phyloP scores from a whole-genome alignment of 2,888 invertebrate genomes.

The Cloeon dipterum region DNA sequence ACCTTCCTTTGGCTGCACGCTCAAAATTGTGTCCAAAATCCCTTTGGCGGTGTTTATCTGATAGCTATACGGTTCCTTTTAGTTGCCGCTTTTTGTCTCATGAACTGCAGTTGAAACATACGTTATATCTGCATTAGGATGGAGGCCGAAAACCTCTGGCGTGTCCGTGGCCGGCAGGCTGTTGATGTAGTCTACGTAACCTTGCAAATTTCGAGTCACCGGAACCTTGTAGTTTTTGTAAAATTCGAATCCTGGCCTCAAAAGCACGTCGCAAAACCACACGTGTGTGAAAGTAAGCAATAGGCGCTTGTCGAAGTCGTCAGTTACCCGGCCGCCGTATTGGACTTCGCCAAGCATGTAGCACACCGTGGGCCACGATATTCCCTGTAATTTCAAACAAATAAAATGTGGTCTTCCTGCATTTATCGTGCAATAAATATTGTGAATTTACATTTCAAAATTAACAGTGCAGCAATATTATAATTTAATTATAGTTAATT shows the following conservation, averaged over 20 bases:
- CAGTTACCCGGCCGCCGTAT: conserved; percentile 80
- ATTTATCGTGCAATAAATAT: too few species aligned
- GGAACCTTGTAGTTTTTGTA: conserved; percentile 86
- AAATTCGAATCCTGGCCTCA: conserved; percentile 77
- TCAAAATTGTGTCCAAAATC: conserved; percentile 81
- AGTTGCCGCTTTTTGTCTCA: not conserved
- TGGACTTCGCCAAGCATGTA: conserved; percentile 87
- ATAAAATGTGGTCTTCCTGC: too few species aligned
- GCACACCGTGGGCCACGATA: conserved; percentile 91
- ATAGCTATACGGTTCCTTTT: conserved; percentile 23
- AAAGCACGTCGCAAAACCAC: conserved; percentile 82
- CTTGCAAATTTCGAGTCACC: conserved; percentile 44
- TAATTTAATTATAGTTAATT: too few species aligned
- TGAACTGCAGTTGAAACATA: conserved; percentile 19
- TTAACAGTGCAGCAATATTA: too few species aligned
- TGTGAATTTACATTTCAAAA: too few species aligned
- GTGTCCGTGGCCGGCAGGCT: conserved; percentile 65
- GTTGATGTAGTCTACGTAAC: conserved; percentile 70
- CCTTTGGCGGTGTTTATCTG: conserved; percentile 89
- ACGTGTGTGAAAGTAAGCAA: conserved; percentile 73
- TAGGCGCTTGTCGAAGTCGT: conserved; percentile 87
- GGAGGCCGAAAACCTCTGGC: conserved; percentile 92
- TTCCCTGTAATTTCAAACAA: too few species aligned
- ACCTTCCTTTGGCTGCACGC: conserved; percentile 93
- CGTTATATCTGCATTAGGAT: conserved; percentile 89